These are phyloP conservation scores for Stegastes partitus DNA, from an alignment of 2,113 vertebrate species.

Conservation along the genomic window DNA sequence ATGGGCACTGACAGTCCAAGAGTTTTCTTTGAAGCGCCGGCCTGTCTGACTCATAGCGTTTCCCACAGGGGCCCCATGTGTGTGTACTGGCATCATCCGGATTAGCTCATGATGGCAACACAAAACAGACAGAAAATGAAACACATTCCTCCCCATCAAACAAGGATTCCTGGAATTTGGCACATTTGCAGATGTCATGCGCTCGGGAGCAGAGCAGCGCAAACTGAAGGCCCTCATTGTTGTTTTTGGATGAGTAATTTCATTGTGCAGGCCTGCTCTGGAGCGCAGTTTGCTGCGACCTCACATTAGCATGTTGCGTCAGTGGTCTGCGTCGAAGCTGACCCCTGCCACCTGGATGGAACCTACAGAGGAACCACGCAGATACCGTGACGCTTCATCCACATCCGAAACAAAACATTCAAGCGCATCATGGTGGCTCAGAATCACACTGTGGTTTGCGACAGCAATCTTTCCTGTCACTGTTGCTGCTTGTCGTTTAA, in stretches of 20 bases:
- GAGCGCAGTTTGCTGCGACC: not conserved
- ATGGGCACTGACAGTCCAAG: slow-evolving; percentile 16
- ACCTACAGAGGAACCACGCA: not conserved
- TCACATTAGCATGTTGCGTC: slow-evolving; percentile 57
- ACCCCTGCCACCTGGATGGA: slow-evolving; percentile 47
- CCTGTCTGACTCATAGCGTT: slow-evolving; percentile 60
- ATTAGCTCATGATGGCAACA: slow-evolving; percentile 42
- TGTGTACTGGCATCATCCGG: slow-evolving; percentile 47
- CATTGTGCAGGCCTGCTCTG: slow-evolving; percentile 39
- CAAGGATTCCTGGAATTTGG: slow-evolving; percentile 50
- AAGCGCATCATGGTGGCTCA: slow-evolving; percentile 31
- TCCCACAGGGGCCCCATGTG: slow-evolving; percentile 37
- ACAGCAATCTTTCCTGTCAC: slow-evolving; percentile 40
- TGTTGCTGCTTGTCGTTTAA: slow-evolving; percentile 17
- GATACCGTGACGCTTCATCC: slow-evolving; percentile 17
- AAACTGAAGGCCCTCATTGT: slow-evolving; percentile 24
- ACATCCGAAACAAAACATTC: slow-evolving; percentile 42
- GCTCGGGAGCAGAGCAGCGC: not conserved
- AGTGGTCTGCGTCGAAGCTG: slow-evolving; percentile 39
- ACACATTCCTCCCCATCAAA: slow-evolving; percentile 15
- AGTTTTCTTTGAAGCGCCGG: slow-evolving; percentile 49
- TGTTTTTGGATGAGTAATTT: slow-evolving; percentile 57
- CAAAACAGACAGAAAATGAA: slow-evolving; percentile 46
- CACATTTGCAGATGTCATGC: slow-evolving; percentile 42
- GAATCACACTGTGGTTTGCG: not conserved